A percentile compares a stretch with the other conserved stretches of the same genome.
These are phyloP conservation scores for Anniella stebbinsi DNA, from an alignment of 2,797 vertebrate species.

Conservation along the genomic window DNA sequence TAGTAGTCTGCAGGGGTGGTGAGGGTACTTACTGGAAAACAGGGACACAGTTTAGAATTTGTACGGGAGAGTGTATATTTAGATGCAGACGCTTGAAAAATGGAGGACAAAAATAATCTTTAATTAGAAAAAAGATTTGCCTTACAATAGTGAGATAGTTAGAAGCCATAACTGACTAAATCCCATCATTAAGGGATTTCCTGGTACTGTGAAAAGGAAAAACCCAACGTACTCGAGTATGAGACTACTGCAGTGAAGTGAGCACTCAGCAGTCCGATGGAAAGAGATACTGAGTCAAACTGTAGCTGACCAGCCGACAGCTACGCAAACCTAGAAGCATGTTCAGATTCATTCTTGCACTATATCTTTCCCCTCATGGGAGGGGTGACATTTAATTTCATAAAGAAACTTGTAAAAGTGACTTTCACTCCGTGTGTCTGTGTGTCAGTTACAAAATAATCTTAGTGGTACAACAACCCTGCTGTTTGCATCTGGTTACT, in stretches of 20 bases:
- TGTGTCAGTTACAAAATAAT: constrained; percentile 49
- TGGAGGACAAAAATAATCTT: constrained; percentile 61
- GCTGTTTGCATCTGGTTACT: background rate
- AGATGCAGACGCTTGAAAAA: constrained; percentile 46
- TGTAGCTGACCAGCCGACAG: constrained; percentile 65
- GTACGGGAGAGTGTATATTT: constrained; percentile 26
- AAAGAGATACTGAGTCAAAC: constrained; percentile 48
- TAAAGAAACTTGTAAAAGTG: constrained; percentile 81
- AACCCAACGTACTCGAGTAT: background rate
- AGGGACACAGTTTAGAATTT: constrained; percentile 16
- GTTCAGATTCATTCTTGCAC: constrained; percentile 78
- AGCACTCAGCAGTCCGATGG: constrained; percentile 40
- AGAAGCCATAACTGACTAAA: constrained; percentile 80
- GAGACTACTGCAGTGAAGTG: background rate
- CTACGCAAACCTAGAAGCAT: constrained; percentile 71
- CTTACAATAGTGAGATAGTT: constrained; percentile 73
- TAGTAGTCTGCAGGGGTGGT: background rate
- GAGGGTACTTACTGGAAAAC: background rate
- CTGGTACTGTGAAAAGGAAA: constrained; percentile 28
- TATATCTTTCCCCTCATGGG: constrained; percentile 60
- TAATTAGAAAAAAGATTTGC: constrained; percentile 73
- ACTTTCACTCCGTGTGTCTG: constrained; percentile 56
- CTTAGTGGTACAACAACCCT: background rate
- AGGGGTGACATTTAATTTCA: constrained; percentile 79
- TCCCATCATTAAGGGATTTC: constrained; percentile 54